Evolutionary conservation across 2,888 invertebrate genomes (phyloP).

Genomic region (Cataglyphis cursor): DNA sequence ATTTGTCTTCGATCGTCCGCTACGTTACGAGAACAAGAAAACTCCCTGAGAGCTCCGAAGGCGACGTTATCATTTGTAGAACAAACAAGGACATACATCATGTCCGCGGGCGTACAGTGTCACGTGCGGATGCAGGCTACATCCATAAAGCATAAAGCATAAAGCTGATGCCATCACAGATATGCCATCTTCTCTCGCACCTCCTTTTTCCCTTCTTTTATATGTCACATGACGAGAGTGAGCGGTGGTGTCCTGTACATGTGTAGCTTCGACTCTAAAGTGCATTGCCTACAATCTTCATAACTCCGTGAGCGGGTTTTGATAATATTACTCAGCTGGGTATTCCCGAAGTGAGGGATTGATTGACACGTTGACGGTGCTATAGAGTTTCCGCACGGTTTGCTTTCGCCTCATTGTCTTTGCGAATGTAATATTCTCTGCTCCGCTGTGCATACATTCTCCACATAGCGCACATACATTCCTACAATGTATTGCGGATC

Average conservation of each 20-base stretch:
- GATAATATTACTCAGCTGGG: constrained; percentile 22
- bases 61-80: constrained; percentile 69
- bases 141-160: constrained; percentile 76
- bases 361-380: constrained; percentile 43
- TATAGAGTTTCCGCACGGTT: constrained; percentile 30
- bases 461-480: constrained; percentile 24
- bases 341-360: constrained; percentile 22
- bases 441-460: constrained; percentile 32
- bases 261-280: constrained; percentile 23
- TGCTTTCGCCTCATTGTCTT: constrained; percentile 39
- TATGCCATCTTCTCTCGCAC: constrained; percentile 46
- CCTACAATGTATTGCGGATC: constrained; percentile 30
- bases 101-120: constrained; percentile 69
- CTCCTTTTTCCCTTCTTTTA: constrained; percentile 32
- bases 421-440: constrained; percentile 44
- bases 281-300: constrained; percentile 42
- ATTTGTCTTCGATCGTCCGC: constrained; percentile 56
- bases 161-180: constrained; percentile 68
- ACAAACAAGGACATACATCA: constrained; percentile 78
- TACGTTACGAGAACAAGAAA: constrained; percentile 31
- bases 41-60: constrained; percentile 32
- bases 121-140: constrained; percentile 62
- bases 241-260: neutral
- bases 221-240: constrained; percentile 1
- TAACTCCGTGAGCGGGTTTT: constrained; percentile 26